These are phyloP conservation scores for Microcebus griseorufus DNA, from an alignment of 2,113 vertebrate species.

Conservation along the genomic window DNA sequence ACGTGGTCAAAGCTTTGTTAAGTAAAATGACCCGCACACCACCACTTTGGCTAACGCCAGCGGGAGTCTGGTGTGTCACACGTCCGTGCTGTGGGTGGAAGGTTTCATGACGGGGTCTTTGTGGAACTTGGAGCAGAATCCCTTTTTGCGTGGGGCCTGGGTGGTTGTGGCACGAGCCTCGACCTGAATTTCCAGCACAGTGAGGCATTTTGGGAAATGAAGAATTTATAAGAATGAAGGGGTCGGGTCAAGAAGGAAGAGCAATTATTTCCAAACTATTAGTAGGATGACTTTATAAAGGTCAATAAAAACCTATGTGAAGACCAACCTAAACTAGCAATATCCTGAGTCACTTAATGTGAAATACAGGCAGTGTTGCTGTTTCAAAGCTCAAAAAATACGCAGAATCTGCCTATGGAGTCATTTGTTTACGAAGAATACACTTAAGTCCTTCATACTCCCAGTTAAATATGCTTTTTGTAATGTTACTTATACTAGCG, in stretches of 20 bases:
- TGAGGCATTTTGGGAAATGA: background rate
- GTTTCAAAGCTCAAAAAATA: background rate
- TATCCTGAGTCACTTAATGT: accelerated
- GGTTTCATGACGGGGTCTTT: background rate
- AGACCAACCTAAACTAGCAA: background rate
- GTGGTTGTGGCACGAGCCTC: accelerated
- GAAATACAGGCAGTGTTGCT: background rate
- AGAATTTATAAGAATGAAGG: background rate
- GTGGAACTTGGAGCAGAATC: background rate
- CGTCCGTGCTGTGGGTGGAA: background rate
- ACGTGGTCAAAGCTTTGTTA: background rate
- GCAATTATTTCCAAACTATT: background rate
- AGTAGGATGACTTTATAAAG: background rate
- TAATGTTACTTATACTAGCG: background rate
- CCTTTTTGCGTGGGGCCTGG: background rate
- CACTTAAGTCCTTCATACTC: accelerated
- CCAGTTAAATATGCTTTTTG: too few relatives aligned
- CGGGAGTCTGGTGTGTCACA: accelerated
- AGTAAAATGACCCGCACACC: background rate
- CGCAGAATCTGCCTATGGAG: accelerated
- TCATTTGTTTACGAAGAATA: background rate
- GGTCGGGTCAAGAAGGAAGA: background rate
- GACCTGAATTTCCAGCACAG: background rate
- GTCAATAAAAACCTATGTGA: background rate
- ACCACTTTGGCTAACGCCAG: background rate